A percentile compares a stretch with the other conserved stretches of the same genome.
phyloP scores from a whole-genome alignment of 2,113 vertebrate species.

The Okapia johnstoni region DNA sequence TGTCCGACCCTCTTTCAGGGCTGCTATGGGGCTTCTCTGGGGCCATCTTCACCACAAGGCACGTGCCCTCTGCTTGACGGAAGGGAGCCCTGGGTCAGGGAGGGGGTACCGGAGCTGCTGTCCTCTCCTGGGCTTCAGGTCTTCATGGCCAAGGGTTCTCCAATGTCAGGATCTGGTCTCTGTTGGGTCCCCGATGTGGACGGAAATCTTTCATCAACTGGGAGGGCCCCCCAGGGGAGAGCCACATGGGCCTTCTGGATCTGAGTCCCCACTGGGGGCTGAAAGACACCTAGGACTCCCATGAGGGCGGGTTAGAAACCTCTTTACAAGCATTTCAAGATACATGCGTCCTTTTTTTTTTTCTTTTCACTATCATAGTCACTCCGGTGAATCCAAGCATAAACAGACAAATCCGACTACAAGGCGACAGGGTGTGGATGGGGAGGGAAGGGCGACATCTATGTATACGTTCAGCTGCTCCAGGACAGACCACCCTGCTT shows the following conservation, averaged over 20 bases:
- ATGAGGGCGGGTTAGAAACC: conserved; percentile 21
- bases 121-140: not conserved
- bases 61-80: not conserved
- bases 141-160: not conserved
- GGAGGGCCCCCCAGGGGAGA: not conserved
- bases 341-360: conserved; percentile 59
- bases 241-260: not conserved
- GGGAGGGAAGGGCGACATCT: conserved; percentile 68
- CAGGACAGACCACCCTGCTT: conserved; percentile 49
- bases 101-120: not conserved
- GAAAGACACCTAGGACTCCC: not conserved
- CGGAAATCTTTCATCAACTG: not conserved
- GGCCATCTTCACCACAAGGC: not conserved
- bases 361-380: conserved; percentile 64
- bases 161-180: not conserved
- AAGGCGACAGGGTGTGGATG: conserved; percentile 67
- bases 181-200: not conserved
- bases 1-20: not conserved
- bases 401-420: conserved; percentile 79
- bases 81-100: not conserved
- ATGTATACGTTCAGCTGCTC: conserved; percentile 76
- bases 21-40: not conserved
- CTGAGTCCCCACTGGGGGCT: not conserved
- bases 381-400: conserved; percentile 80
- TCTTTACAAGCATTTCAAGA: conserved; percentile 72